These are phyloP conservation scores for Urocitellus parryii DNA, from an alignment of 2,113 vertebrate species.

Conservation along the genomic window DNA sequence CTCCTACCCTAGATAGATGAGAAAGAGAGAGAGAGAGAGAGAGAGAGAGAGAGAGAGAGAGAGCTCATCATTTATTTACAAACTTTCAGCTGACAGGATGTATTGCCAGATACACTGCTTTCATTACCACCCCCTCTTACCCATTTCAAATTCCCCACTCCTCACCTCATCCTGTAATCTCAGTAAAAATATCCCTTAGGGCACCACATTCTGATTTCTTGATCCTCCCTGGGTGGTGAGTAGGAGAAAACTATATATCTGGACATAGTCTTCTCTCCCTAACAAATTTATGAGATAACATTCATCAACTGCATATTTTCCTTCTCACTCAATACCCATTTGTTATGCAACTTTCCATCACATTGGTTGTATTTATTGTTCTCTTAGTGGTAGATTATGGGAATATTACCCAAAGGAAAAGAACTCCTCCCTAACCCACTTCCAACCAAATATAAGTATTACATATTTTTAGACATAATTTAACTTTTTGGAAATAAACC, in stretches of 20 bases:
- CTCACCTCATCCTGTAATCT: neutral
- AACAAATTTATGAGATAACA: neutral
- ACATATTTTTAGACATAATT: neutral
- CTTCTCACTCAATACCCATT: conserved; percentile 34
- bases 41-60: no score
- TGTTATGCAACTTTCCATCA: conserved; percentile 30
- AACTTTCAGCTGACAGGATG: neutral
- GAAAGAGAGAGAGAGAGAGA: no score
- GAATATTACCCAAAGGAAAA: conserved; percentile 47
- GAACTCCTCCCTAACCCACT: neutral
- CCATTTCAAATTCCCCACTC: neutral
- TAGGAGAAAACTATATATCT: neutral
- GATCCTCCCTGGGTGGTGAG: neutral
- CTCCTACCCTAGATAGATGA: neutral
- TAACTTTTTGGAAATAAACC: conserved; percentile 41
- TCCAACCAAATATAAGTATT: neutral
- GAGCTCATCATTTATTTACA: neutral
- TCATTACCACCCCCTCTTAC: neutral
- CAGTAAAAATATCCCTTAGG: neutral
- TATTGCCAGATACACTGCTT: neutral
- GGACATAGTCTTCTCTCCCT: neutral
- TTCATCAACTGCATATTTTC: neutral
- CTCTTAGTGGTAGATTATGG: conserved; percentile 40
- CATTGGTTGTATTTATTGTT: conserved; percentile 27
- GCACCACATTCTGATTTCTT: neutral